A percentile compares a stretch with the other conserved stretches of the same genome.
phyloP scores from a whole-genome alignment of 1,140 invertebrate genomes.

The Zaprionus kolodkinae region DNA sequence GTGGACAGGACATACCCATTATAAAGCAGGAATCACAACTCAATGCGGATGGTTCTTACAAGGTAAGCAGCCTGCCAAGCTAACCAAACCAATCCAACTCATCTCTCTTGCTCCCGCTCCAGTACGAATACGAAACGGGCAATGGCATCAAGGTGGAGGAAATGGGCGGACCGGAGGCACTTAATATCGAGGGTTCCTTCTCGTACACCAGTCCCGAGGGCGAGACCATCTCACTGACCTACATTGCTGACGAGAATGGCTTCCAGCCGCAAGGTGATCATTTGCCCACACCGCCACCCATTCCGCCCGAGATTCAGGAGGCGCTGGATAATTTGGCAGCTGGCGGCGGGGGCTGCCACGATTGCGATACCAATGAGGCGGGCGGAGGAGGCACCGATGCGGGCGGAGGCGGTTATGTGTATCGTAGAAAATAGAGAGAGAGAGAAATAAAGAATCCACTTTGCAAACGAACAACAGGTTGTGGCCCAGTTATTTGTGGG shows the following conservation, averaged over 20 bases:
- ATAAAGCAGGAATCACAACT: slow-evolving; percentile 86
- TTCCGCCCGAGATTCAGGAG: slow-evolving; percentile 92
- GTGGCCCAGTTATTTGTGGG: slow-evolving; percentile 54
- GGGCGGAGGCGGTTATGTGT: slow-evolving; percentile 60
- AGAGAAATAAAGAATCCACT: background rate
- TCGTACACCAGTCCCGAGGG: slow-evolving; percentile 91
- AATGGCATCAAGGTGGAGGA: slow-evolving; percentile 89
- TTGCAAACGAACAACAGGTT: slow-evolving; percentile 30
- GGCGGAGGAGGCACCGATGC: slow-evolving; percentile 55
- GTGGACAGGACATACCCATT: slow-evolving; percentile 85
- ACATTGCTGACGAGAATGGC: slow-evolving; percentile 92
- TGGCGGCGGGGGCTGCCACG: slow-evolving; percentile 86
- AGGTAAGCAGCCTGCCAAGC: slow-evolving; percentile 39
- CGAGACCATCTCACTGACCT: slow-evolving; percentile 88
- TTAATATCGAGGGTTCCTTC: slow-evolving; percentile 88
- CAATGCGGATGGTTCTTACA: slow-evolving; percentile 88
- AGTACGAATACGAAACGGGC: slow-evolving; percentile 87
- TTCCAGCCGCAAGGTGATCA: slow-evolving; percentile 90
- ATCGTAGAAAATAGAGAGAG: slow-evolving; percentile 48
- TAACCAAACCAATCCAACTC: background rate
- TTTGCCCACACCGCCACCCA: slow-evolving; percentile 91
- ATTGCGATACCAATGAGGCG: slow-evolving; percentile 85
- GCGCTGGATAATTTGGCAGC: slow-evolving; percentile 91
- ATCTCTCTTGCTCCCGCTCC: background rate
- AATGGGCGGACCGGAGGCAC: slow-evolving; percentile 86